Evolutionary conservation across 2,113 vertebrate genomes (phyloP).

Genomic region (Otolemur garnettii): DNA sequence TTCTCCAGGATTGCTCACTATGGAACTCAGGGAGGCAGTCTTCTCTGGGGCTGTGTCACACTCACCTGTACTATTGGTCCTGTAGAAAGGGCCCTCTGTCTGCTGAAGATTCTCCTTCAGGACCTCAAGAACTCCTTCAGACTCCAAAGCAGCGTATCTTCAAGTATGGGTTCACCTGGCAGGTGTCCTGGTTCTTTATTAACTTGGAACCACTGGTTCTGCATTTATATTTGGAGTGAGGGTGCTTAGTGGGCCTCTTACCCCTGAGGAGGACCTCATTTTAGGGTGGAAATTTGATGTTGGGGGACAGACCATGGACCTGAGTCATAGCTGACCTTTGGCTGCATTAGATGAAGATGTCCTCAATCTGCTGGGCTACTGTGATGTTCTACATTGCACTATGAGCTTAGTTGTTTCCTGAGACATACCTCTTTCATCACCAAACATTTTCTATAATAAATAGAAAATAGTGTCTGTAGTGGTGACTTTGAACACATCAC

Average conservation of each 20-base stretch:
- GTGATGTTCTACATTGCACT: slow-evolving; percentile 96
- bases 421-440: slow-evolving; percentile 96
- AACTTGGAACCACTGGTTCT: slow-evolving; percentile 81
- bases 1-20: slow-evolving; percentile 96
- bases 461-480: slow-evolving; percentile 91
- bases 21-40: slow-evolving; percentile 94
- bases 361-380: slow-evolving; percentile 93
- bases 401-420: slow-evolving; percentile 94
- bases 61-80: slow-evolving; percentile 95
- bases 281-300: slow-evolving; percentile 95
- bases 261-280: slow-evolving; percentile 95
- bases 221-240: slow-evolving; percentile 97
- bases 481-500: slow-evolving; percentile 94
- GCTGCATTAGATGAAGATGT: slow-evolving; percentile 94
- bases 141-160: not conserved
- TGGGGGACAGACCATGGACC: slow-evolving; percentile 94
- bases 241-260: slow-evolving; percentile 96
- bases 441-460: slow-evolving; percentile 94
- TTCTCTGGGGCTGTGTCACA: slow-evolving; percentile 94
- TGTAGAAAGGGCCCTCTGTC: slow-evolving; percentile 94
- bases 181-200: slow-evolving; percentile 95
- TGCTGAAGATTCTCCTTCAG: slow-evolving; percentile 96
- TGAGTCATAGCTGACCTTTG: slow-evolving; percentile 94
- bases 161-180: slow-evolving; percentile 94
- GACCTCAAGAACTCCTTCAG: slow-evolving; percentile 88